Percentiles rank a stretch among this genome's conserved stretches.
phyloP scores from a whole-genome alignment of 2,113 vertebrate species.

The Oreamnos americanus region DNA sequence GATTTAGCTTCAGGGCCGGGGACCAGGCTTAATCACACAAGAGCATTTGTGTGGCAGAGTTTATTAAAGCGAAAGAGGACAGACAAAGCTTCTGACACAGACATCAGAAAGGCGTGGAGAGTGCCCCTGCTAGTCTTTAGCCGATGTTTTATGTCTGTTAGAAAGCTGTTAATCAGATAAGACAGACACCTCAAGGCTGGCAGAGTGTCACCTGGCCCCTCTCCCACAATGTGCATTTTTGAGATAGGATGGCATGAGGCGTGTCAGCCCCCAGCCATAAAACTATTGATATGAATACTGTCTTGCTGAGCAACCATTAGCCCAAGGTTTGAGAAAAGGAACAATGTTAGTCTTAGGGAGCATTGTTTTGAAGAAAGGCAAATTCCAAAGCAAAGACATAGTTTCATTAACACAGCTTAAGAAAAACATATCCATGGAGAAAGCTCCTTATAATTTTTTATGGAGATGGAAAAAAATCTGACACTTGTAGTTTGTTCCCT shows the following conservation, averaged over 20 bases:
- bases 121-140: background rate
- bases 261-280: accelerated
- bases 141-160: background rate
- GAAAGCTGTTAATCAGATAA: background rate
- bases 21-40: background rate
- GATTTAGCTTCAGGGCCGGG: background rate
- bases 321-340: background rate
- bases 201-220: background rate
- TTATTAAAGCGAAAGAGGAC: background rate
- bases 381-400: background rate
- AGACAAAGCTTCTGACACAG: background rate
- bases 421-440: background rate
- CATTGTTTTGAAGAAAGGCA: background rate
- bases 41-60: background rate
- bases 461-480: background rate
- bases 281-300: background rate
- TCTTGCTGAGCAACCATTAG: background rate
- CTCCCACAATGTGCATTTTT: background rate
- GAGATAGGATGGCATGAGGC: background rate
- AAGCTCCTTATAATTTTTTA: background rate
- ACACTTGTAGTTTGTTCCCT: background rate
- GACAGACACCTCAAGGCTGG: background rate
- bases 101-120: accelerated
- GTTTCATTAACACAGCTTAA: background rate
- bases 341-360: background rate